These are phyloP conservation scores for Drosophila macrospina DNA, from an alignment of 2,888 invertebrate species.

Conservation along the genomic window DNA sequence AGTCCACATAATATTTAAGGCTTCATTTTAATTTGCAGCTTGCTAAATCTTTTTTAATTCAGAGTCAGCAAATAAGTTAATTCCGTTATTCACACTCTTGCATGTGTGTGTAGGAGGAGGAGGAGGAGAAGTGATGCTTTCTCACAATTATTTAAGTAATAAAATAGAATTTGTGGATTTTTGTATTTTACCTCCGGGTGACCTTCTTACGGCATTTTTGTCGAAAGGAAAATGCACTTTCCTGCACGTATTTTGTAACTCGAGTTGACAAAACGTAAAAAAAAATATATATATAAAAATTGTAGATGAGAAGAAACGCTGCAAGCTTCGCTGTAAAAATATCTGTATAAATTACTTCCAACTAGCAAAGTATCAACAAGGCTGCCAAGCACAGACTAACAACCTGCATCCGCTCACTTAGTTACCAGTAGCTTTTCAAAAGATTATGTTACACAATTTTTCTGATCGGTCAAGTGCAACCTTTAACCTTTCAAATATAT, in stretches of 20 bases:
- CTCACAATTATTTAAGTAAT: constrained; percentile 8
- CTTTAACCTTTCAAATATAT: background rate
- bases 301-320: background rate
- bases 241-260: constrained; percentile 4
- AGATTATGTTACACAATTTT: background rate
- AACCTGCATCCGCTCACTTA: background rate
- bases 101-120: background rate
- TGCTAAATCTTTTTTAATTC: background rate
- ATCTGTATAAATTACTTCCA: background rate
- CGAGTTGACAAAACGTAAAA: background rate
- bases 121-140: background rate
- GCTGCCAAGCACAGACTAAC: constrained; percentile 5
- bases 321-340: constrained; percentile 2
- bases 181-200: background rate
- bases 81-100: background rate
- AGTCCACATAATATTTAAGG: background rate
- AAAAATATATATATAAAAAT: too few species aligned
- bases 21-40: background rate
- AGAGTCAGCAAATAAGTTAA: background rate
- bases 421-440: background rate
- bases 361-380: background rate
- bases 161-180: background rate
- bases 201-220: constrained; percentile 1
- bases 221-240: constrained; percentile 14
- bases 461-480: background rate